Evolutionary conservation across 2,888 invertebrate genomes (phyloP), one percentile per base, ranked within the genome.

Genomic region (Eupsilia transversa): DNA sequence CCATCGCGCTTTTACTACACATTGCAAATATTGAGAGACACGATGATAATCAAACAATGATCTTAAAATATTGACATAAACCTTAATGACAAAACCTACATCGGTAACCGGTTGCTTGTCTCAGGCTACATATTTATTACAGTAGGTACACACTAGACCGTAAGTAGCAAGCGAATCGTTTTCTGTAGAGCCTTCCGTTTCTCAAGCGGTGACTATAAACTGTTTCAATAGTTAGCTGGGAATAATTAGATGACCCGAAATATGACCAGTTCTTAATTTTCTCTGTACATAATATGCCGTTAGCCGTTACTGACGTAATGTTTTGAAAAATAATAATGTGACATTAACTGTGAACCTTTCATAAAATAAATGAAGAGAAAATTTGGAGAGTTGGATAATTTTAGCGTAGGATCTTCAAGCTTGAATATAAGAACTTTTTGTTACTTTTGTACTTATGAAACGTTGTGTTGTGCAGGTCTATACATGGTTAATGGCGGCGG

Each of bases 401-500:
- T n/a, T n/a, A n/a, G n/a, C n/a, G n/a, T n/a, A n/a, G n/a, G n/a
- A n/a, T n/a, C 20, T 61, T 10, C 23, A 60, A n/a, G 35, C 2
- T 60, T 35, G 4, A n/a, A 14, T 57, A 33, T 14, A 3, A 23
- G 17, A 30, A 3, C 3, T 68, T 52, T 70, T 27, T 33, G 12
- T 17, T 23, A 9, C 23, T 27, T 20, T 35, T 65, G 3, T 68
- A 49, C n/a, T n/a, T n/a, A 49, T 38, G 7, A 6, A 59, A 52
- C 46, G 0, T 64, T 43, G 1, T 77, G 1, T 68, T 67, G 17
- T 38, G 3, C 92, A 97, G 97, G 98, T 59, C 96, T 98, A 27
- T 98, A 98, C 94, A 97, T 97, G 90, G 97, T 98, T 76, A 97
- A 97, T 86, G 97, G 97, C 96, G 91, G 98, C 96, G 87, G 98